Conservation (phyloP, 2,888 invertebrate genomes). For the Antheraea assamensis region DNA sequence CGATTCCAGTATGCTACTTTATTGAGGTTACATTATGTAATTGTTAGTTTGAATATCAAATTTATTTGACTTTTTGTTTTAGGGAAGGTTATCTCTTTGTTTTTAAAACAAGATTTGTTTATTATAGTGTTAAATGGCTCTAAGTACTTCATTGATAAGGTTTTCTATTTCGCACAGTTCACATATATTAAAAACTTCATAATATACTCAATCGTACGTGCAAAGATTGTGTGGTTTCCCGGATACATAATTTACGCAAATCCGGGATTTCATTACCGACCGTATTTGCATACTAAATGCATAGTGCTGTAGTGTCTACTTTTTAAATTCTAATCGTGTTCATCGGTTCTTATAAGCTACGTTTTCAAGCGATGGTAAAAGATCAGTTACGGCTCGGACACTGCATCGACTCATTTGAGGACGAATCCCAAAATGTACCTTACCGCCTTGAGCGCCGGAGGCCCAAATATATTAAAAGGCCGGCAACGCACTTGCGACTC, state of each 20-base stretch:
- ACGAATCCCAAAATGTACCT: no score
- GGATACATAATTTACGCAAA: background rate
- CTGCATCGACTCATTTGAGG: no score
- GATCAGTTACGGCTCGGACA: no score
- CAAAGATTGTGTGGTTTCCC: background rate
- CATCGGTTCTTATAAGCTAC: background rate
- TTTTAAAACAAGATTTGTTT: background rate
- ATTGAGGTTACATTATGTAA: no score
- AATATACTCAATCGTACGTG: background rate
- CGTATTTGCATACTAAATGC: background rate
- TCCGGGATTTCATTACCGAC: background rate
- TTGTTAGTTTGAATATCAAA: background rate
- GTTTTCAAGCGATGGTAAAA: no score
- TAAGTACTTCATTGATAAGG: background rate
- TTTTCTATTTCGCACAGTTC: no score
- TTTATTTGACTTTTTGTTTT: background rate
- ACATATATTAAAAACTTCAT: no score
- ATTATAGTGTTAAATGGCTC: background rate
- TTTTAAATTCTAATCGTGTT: background rate
- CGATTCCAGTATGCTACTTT: no score
- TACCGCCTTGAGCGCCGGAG: no score
- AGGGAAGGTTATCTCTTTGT: background rate
- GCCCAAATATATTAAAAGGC: no score
- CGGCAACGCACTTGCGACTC: no score
- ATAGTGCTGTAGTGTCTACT: background rate